Conservation (phyloP, 2,797 vertebrate species). For the Poecilia picta region DNA sequence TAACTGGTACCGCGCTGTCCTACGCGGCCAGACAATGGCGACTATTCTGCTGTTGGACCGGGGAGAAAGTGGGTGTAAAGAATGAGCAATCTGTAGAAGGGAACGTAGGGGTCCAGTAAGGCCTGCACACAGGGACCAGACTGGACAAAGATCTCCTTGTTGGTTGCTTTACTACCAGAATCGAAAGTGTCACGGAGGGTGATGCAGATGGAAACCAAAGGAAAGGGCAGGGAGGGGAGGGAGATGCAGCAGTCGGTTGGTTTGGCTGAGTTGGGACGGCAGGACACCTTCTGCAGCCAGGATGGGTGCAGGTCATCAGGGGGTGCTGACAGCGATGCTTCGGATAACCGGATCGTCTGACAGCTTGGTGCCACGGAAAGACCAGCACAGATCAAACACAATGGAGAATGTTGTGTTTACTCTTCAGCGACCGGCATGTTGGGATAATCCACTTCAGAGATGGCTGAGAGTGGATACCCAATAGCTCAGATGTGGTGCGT, state of each 20-base stretch:
- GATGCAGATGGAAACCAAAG: constrained; percentile 23
- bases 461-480: constrained; percentile 13
- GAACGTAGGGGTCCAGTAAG: constrained; percentile 75
- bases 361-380: neutral
- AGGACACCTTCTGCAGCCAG: constrained; percentile 10
- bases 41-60: constrained; percentile 63
- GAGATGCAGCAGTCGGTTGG: constrained; percentile 24
- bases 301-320: constrained; percentile 28
- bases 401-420: neutral
- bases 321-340: constrained; percentile 17
- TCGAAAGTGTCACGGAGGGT: constrained; percentile 47
- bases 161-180: constrained; percentile 29
- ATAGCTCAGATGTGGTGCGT: constrained; percentile 36
- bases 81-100: constrained; percentile 70
- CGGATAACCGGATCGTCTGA: constrained; percentile 21
- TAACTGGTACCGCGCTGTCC: constrained; percentile 77
- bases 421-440: neutral
- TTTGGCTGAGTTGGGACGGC: constrained; percentile 23
- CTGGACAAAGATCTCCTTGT: constrained; percentile 79
- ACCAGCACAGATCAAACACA: neutral
- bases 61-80: constrained; percentile 65
- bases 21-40: constrained; percentile 70
- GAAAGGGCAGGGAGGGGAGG: constrained; percentile 1
- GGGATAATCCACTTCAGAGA: constrained; percentile 10
- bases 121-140: constrained; percentile 68